These are phyloP conservation scores for Nothobranchius kuhntae DNA, from an alignment of 2,113 vertebrate species.

Conservation along the genomic window DNA sequence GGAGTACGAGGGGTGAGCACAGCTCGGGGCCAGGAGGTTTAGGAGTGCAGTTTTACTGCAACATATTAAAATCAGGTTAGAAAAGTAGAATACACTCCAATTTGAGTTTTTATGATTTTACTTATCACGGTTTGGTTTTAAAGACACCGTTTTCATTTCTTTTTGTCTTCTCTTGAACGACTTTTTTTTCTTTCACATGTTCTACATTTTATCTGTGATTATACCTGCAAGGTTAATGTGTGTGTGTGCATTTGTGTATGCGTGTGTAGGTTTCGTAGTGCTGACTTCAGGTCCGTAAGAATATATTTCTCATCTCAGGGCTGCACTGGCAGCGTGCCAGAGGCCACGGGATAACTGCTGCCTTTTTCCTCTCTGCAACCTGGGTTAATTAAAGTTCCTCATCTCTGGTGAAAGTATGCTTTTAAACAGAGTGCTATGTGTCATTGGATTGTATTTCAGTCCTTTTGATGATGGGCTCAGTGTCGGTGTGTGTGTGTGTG, in stretches of 20 bases:
- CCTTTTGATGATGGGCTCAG: slow-evolving; percentile 63
- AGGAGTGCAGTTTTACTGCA: slow-evolving; percentile 20
- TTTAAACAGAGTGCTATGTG: slow-evolving; percentile 77
- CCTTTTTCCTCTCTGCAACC: slow-evolving; percentile 52
- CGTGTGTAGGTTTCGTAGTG: slow-evolving; percentile 43
- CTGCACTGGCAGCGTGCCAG: slow-evolving; percentile 63
- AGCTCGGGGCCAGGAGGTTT: slow-evolving; percentile 49
- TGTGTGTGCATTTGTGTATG: slow-evolving; percentile 39
- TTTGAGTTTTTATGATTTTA: neutral
- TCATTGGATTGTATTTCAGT: slow-evolving; percentile 71
- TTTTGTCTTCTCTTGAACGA: slow-evolving; percentile 2
- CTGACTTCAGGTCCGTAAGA: slow-evolving; percentile 68
- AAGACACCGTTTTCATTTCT: neutral
- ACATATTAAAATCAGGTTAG: slow-evolving; percentile 6
- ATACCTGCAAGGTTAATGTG: slow-evolving; percentile 72
- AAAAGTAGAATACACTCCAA: neutral
- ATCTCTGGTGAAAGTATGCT: slow-evolving; percentile 67
- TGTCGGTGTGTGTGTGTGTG: slow-evolving; percentile 25
- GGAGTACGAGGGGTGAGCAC: slow-evolving; percentile 28
- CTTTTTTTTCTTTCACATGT: slow-evolving; percentile 21
- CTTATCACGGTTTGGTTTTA: neutral
- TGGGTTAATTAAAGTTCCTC: slow-evolving; percentile 74
- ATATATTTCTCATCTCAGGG: slow-evolving; percentile 64
- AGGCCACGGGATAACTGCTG: slow-evolving; percentile 62
- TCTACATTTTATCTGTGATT: slow-evolving; percentile 49